Conservation (phyloP, 2,113 vertebrate species). For the Cheilinus undulatus region DNA sequence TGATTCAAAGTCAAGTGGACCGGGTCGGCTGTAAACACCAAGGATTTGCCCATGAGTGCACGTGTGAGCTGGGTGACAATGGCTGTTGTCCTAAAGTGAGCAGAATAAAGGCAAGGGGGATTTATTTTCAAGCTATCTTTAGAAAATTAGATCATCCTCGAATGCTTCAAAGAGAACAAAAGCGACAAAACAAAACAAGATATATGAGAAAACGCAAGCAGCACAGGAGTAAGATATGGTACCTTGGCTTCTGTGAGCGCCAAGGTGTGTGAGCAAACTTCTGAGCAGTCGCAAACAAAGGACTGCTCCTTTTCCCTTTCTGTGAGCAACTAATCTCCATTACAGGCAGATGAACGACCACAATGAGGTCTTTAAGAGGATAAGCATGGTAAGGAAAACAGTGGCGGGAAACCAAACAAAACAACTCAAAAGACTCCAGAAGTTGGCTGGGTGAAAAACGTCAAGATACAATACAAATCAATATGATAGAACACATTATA, state of each 20-base stretch:
- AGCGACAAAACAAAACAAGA: not conserved
- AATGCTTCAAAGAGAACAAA: not conserved
- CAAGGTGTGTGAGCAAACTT: conserved; percentile 7
- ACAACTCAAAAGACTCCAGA: not conserved
- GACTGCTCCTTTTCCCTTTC: conserved; percentile 24
- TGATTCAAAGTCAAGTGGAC: conserved; percentile 58
- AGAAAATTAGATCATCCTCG: not conserved
- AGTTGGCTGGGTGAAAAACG: not conserved
- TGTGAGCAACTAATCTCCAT: conserved; percentile 29
- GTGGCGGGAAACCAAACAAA: conserved; percentile 10
- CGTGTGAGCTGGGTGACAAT: conserved; percentile 31
- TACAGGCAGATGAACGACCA: conserved; percentile 4
- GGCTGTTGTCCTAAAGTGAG: not conserved
- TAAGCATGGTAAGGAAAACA: conserved; percentile 29
- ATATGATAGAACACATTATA: no score
- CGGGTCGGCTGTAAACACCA: conserved; percentile 6
- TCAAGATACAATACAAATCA: no score
- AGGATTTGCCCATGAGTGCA: conserved; percentile 13
- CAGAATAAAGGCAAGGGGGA: not conserved
- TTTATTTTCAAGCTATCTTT: not conserved
- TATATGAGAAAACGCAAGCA: not conserved
- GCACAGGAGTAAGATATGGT: not conserved
- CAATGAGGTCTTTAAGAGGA: conserved; percentile 48
- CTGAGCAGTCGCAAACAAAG: conserved; percentile 27
- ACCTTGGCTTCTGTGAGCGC: not conserved